Base-by-base conservation (phyloP, 2,797 vertebrate genomes). In the Falco columbarius region DNA sequence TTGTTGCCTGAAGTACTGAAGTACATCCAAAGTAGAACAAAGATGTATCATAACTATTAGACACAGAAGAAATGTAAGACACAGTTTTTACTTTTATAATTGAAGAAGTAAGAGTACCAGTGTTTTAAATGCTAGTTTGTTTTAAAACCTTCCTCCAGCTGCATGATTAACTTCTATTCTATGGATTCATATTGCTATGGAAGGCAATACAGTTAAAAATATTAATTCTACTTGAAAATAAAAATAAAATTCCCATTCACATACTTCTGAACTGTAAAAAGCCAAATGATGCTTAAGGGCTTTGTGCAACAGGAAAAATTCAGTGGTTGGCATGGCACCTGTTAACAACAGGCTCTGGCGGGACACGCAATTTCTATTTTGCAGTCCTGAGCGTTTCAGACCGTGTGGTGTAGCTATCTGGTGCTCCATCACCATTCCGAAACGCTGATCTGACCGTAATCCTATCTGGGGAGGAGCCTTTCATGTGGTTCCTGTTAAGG, bases 1-100 rank as follows among this genome's bases (percentile, higher is more conserved):
- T 82, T 95, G 76, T 91, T 97, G 86, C 85, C 89, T 96, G 81
- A 97, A 96, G 88, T 74, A 75, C 62, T 83, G 72, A 93, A 87
- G 38, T 75, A 86, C 59, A 81, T 88, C 42, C 75, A 86, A 67
- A 88, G 65, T 30, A 92, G 59, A 96, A 71, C 61, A 91, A 95
- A 95, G 73, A 51, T 89, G 58, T 86, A 67, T 71, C 66, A 0
- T 74, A 70, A 70, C 47, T 86, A 29, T 74, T 90, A 91, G 67
- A 55, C 34, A 55, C 34, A 77, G 49, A 54, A 66, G 58, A 92
- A 97, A 79, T 70, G 11, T 71, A 85, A 88, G 21, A 29, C 42
- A 74, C 10, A 56, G 40, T n/a, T 93, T 86, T 84, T 80, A 46
- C 63, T 71, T 81, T 68, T 77, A 13, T 80, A 86, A 88, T 56